Evolutionary conservation across 30 jellyfish, hydroid and myxozoan genomes (phyloP).

Genomic region (Sanderia malayensis): DNA sequence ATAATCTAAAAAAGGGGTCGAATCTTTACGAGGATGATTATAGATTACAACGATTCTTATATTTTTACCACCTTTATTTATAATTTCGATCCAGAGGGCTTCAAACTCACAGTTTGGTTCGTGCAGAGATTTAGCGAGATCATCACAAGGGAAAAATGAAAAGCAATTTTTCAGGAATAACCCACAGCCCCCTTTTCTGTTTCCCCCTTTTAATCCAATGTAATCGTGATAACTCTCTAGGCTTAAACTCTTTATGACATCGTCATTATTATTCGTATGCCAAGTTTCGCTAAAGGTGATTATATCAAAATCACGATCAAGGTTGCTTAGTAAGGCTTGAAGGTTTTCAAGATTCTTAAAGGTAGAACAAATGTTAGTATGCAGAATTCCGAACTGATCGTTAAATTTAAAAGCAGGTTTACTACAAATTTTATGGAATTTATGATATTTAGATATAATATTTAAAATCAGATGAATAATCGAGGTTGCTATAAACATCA

Average conservation of each 20-base stretch:
- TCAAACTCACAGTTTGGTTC: not conserved
- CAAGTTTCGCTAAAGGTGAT: not conserved
- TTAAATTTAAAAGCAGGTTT: not conserved
- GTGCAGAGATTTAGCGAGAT: not conserved
- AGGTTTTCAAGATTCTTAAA: not conserved
- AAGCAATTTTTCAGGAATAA: not conserved
- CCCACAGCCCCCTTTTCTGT: conserved; percentile 7
- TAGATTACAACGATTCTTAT: not conserved
- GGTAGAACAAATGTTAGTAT: not conserved
- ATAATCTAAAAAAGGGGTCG: not conserved
- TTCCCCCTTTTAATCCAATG: not conserved
- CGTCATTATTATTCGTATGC: conserved; percentile 9
- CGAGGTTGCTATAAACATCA: not conserved
- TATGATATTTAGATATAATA: not conserved
- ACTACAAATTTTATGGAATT: not conserved
- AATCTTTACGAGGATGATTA: conserved; percentile 1
- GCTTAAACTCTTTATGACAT: not conserved
- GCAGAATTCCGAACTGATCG: not conserved
- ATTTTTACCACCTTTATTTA: not conserved
- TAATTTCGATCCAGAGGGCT: conserved; percentile 2
- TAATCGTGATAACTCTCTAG: conserved; percentile 1
- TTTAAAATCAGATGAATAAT: not conserved
- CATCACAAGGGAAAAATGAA: not conserved
- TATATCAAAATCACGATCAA: not conserved
- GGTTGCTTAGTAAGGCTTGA: conserved; percentile 6